Conservation (phyloP, 2,113 vertebrate genomes). For the Sylvia atricapilla region DNA sequence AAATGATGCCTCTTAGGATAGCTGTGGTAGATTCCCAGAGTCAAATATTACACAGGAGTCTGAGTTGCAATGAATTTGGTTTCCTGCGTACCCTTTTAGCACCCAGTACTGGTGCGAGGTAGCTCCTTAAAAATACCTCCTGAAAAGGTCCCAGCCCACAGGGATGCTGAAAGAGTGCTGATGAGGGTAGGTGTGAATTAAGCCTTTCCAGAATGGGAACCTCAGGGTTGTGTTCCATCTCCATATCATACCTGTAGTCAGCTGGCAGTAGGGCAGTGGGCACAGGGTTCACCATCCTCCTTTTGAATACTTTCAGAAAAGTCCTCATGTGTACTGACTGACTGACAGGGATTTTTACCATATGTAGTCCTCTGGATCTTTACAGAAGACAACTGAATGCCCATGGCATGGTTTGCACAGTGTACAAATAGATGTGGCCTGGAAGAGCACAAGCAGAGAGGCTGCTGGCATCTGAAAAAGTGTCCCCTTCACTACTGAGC, state of each 20-base stretch:
- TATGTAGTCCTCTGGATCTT: not conserved
- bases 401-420: not conserved
- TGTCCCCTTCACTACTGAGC: not conserved
- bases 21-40: not conserved
- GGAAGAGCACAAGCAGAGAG: not conserved
- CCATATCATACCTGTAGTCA: not conserved
- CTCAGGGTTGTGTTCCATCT: not conserved
- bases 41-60: not conserved
- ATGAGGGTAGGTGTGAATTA: not conserved
- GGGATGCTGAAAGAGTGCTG: not conserved
- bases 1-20: not conserved
- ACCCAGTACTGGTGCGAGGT: not conserved
- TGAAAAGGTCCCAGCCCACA: not conserved
- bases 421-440: not conserved
- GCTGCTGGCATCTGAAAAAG: not conserved
- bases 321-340: not conserved
- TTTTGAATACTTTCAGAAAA: not conserved
- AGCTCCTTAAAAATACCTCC: not conserved
- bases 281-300: fast-evolving
- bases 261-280: not conserved
- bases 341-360: not conserved
- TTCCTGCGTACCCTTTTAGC: not conserved
- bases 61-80: not conserved
- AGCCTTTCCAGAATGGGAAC: not conserved
- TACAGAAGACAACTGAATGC: not conserved